Base-by-base conservation (phyloP, 2,888 invertebrate species). In the Drosophila barbarae region DNA sequence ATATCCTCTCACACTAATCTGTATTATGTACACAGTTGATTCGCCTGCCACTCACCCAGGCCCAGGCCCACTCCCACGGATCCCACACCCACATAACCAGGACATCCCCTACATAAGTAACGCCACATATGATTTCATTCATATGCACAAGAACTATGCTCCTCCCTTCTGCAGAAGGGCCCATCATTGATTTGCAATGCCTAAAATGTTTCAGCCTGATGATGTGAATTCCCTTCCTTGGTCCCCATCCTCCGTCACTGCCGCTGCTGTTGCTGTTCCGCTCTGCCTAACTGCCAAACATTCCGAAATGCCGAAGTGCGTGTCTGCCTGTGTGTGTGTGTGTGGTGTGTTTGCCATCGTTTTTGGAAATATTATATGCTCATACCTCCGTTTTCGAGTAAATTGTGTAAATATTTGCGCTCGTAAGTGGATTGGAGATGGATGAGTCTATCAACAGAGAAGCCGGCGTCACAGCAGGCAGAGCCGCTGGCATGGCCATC, bases 361-460 rank as follows among this genome's bases (percentile, higher is more conserved):
- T 85, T 86, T 85, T 84, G 86, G 86, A 84, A 86, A 86, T 86
- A 86, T 86, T 86, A 86, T 86, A 84, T 84, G 84, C 85, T 84
- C 80, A 82, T 84, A 84, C 85, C 82, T 84, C 79, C 78, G 83
- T 79, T 85, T 79, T 84, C 78, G 84, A 77, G 76, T 84, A 82
- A 84, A 85, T 84, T 84, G 84, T 84, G 86, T 85, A 86, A 87
- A 87, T 87, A 87, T 87, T 87, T 87, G 87, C 76, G 69, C 83
- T 87, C 81, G 86, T 87, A 87, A 87, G 87, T 87, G 87, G 87
- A 87, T 87, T 87, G 87, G 80, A 87, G 87, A 87, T 87, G 87
- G 86, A 87, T 87, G 87, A 86, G 86, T 87, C 87, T 87, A 87
- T 87, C 86, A 87, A 81, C 79, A 77, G 76, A 71, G 72, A 72